Evolutionary conservation across 2,113 vertebrate species (phyloP).

Genomic region (Oreochromis tanganicae): DNA sequence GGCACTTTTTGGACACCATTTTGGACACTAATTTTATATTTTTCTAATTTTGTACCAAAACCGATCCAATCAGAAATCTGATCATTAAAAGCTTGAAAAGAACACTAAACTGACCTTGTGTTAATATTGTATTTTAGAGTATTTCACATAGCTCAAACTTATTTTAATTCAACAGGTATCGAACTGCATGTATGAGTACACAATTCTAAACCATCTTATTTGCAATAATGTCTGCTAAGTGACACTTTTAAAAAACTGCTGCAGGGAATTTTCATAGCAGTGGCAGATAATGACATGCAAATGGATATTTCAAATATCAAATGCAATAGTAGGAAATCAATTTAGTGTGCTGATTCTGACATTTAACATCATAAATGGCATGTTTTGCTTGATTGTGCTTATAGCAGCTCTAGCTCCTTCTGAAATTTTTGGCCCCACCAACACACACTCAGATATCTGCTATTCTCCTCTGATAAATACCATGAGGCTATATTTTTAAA

Average conservation of each 20-base stretch:
- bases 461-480: constrained; percentile 41
- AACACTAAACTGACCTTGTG: not conserved
- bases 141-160: not conserved
- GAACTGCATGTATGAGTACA: not conserved
- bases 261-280: not conserved
- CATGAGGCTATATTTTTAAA: constrained; percentile 47
- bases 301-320: constrained; percentile 1
- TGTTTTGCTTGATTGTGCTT: not conserved
- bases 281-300: not conserved
- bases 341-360: not conserved
- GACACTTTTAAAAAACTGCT: not conserved
- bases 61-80: not conserved
- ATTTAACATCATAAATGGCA: not conserved
- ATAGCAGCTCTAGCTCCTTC: not conserved
- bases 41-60: not conserved
- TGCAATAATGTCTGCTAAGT: not conserved
- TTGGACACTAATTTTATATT: not conserved
- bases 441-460: constrained; percentile 16
- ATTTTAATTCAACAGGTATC: not conserved
- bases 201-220: not conserved
- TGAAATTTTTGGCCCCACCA: not conserved
- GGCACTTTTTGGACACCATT: not conserved
- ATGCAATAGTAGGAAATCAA: not conserved
- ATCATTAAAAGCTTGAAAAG: not conserved
- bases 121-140: not conserved